A percentile compares a stretch with the other conserved stretches of the same genome.
These are phyloP conservation scores for Rhynchomys soricoides DNA, from an alignment of 2,113 vertebrate genomes.

Conservation along the genomic window DNA sequence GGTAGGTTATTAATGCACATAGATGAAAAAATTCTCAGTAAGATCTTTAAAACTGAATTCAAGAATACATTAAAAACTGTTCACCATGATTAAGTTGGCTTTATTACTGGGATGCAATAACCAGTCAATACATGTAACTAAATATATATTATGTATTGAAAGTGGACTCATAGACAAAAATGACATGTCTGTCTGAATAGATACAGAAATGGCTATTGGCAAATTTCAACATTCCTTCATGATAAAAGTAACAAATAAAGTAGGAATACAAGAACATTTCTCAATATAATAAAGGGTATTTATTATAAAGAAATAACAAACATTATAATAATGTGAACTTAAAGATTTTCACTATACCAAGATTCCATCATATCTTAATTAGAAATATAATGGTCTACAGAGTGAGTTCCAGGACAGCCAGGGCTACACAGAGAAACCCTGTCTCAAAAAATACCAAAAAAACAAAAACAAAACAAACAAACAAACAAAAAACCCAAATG, in stretches of 20 bases:
- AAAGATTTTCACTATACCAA: not conserved
- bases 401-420: too few relatives aligned
- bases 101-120: not conserved
- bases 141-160: not conserved
- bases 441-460: too few relatives aligned
- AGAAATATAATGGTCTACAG: too few relatives aligned
- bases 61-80: not conserved
- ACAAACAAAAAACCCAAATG: not conserved
- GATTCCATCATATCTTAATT: not conserved
- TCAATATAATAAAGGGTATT: not conserved
- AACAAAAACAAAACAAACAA: too few relatives aligned
- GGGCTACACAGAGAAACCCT: too few relatives aligned
- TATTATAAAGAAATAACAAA: not conserved
- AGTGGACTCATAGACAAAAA: not conserved
- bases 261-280: not conserved
- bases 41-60: not conserved
- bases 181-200: not conserved
- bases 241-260: not conserved
- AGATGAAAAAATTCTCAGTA: not conserved
- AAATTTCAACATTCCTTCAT: not conserved
- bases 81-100: not conserved
- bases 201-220: not conserved
- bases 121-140: not conserved
- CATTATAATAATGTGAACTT: not conserved
- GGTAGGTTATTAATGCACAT: not conserved